Conservation (phyloP, 2,113 vertebrate genomes). For the Marcusenius ussheri region DNA sequence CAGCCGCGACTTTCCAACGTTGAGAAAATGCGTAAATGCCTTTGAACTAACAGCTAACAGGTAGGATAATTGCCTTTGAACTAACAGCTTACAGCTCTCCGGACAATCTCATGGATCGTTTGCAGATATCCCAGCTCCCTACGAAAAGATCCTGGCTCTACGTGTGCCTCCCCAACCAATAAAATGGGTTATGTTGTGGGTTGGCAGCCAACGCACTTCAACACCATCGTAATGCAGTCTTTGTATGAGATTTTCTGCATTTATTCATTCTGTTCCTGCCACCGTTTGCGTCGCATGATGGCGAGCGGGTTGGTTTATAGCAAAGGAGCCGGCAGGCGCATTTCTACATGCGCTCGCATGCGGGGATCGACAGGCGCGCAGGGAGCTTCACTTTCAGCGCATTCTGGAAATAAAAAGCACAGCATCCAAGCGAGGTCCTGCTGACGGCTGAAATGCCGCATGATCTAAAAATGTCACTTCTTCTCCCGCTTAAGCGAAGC, state of each 20-base stretch:
- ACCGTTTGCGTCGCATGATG: background rate
- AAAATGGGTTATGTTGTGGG: background rate
- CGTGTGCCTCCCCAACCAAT: background rate
- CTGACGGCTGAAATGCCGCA: background rate
- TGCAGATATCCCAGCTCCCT: too few relatives aligned
- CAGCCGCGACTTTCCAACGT: background rate
- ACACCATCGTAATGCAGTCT: background rate
- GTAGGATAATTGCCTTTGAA: too few relatives aligned
- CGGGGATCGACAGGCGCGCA: background rate
- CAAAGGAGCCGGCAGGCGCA: background rate
- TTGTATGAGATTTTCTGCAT: background rate
- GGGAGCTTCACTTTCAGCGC: background rate
- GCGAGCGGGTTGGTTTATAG: background rate
- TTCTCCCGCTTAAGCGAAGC: background rate
- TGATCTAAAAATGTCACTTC: constrained; percentile 11
- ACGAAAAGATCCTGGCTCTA: background rate
- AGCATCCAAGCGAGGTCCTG: background rate
- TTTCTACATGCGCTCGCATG: background rate
- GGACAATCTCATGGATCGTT: too few relatives aligned
- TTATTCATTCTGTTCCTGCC: background rate
- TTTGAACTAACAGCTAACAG: background rate
- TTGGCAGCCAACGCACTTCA: background rate
- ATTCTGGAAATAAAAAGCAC: background rate
- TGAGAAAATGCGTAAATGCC: background rate
- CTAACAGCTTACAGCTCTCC: too few relatives aligned